Base-by-base conservation (phyloP, 2,113 vertebrate genomes). In the Casuarius casuarius region DNA sequence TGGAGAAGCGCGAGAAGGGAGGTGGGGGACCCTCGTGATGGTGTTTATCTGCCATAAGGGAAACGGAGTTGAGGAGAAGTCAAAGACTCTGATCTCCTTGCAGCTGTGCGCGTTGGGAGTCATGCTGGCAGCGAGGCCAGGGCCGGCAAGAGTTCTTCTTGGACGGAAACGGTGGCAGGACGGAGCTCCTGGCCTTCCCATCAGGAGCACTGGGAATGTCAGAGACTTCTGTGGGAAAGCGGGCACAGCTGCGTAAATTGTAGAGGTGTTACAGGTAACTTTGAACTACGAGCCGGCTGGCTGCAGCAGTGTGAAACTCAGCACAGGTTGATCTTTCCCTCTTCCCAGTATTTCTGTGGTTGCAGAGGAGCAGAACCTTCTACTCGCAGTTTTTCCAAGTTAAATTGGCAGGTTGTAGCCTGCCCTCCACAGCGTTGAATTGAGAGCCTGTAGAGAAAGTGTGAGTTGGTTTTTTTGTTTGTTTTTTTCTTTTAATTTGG, bases 371-470 rank as follows among this genome's bases (percentile, higher is more conserved):
- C 84, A 51, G 56, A 67, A 85, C 52, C 40, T 68, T 48, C 58
- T 59, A 26, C 92, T 68, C 78, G 90, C 18, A 35, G 68, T 52
- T 93, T 94, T 87, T 80, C 35, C 81, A 46, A 76, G 76, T 82
- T 89, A 96, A 94, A 87, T 31, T 74, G 91, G 66, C 77, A 49
- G 84, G 89, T 63, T 89, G 28, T 6, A 70, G 84, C 17, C 70
- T 76, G 62, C 7, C 1, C 26, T 89, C 80, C 66, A 51, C 89
- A 79, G 66, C 46, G 84, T 16, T 10, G 35, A 79, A 62, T 87
- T 8, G 25, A 28, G 62, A 91, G 29, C 61, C 68, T 58, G 54
- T 21, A 46, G 54, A 67, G 63, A 46, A 65, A 81, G 89, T 56
- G 44, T 46, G 44, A 15, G 44, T 28, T 15, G 16, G 29, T 31